Conservation (phyloP, 2,797 vertebrate species). For the Lithobates pipiens region DNA sequence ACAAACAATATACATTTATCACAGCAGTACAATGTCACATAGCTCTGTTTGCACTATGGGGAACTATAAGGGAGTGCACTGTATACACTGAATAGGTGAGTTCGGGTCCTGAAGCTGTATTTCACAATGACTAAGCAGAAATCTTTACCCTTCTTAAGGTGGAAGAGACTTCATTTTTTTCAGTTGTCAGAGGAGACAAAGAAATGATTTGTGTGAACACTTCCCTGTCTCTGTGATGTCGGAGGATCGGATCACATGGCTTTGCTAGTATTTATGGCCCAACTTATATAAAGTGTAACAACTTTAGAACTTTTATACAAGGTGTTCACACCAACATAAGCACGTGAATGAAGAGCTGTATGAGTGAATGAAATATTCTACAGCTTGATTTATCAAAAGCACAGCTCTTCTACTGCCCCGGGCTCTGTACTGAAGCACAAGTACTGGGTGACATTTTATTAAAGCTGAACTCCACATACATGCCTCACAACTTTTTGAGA, state of each 20-base stretch:
- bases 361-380: no score
- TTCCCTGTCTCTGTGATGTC: background rate
- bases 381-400: no score
- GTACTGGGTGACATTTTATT: no score
- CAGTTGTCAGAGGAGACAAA: background rate
- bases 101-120: constrained; percentile 54
- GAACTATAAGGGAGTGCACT: constrained; percentile 1
- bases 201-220: background rate
- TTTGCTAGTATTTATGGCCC: background rate
- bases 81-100: constrained; percentile 39
- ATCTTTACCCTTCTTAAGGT: constrained; percentile 40
- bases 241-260: background rate
- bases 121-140: constrained; percentile 58
- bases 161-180: constrained; percentile 33
- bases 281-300: background rate
- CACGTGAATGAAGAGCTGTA: background rate
- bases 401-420: no score
- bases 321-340: background rate
- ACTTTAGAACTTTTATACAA: background rate
- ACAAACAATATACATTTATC: background rate
- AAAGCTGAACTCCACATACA: no score
- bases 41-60: background rate
- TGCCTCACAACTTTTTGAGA: no score
- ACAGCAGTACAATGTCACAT: background rate
- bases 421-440: no score